These are phyloP conservation scores for Mastacembelus armatus DNA, from an alignment of 2,797 vertebrate species.

Conservation along the genomic window DNA sequence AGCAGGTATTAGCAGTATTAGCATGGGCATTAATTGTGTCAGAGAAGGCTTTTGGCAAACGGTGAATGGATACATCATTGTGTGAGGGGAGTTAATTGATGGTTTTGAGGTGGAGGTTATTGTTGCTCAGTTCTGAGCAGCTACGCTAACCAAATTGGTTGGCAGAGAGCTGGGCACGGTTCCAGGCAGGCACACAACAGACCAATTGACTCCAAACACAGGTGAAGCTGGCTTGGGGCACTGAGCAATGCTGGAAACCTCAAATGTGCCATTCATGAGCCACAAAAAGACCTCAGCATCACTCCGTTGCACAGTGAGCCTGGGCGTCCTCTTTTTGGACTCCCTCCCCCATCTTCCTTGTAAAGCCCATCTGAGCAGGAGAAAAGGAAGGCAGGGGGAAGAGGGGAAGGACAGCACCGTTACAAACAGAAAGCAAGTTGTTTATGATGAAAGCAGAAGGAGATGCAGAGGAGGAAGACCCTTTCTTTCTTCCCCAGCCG, in stretches of 20 bases:
- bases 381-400: conserved; percentile 64
- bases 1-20: conserved; percentile 69
- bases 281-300: conserved; percentile 70
- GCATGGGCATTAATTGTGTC: conserved; percentile 54
- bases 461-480: conserved; percentile 77
- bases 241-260: conserved; percentile 73
- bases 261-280: conserved; percentile 76
- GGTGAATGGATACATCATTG: conserved; percentile 68
- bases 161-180: conserved; percentile 61
- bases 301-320: conserved; percentile 49
- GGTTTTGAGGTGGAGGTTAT: conserved; percentile 68
- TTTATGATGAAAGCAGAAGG: conserved; percentile 80
- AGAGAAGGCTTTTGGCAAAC: conserved; percentile 72
- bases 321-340: conserved; percentile 51
- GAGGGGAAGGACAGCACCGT: conserved; percentile 67
- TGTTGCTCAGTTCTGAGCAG: conserved; percentile 62
- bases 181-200: conserved; percentile 76
- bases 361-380: conserved; percentile 67
- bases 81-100: conserved; percentile 70
- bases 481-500: conserved; percentile 69
- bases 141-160: conserved; percentile 64
- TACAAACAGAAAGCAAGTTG: conserved; percentile 83
- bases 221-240: conserved; percentile 77
- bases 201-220: conserved; percentile 79
- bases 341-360: conserved; percentile 25